Evolutionary conservation across 2,888 invertebrate genomes (phyloP).

Genomic region (Lycocerus yunnanus): DNA sequence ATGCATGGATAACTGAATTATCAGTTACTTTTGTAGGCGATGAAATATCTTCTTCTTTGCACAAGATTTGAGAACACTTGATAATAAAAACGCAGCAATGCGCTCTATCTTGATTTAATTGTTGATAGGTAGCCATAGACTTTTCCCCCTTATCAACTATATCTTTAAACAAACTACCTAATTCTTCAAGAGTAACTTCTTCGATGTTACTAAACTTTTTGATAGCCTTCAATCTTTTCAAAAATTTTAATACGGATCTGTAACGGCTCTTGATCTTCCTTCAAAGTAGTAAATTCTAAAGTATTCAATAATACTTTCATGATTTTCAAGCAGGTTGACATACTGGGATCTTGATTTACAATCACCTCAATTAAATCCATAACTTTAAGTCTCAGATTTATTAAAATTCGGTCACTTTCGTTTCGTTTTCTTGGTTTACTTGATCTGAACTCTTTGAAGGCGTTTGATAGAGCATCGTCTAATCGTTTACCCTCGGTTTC

Average conservation of each 20-base stretch:
- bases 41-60: conserved; percentile 51
- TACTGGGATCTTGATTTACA: conserved; percentile 69
- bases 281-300: conserved; percentile 71
- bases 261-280: conserved; percentile 69
- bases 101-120: conserved; percentile 68
- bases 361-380: conserved; percentile 77
- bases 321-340: conserved; percentile 71
- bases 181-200: conserved; percentile 59
- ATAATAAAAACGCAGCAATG: conserved; percentile 69
- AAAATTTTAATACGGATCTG: conserved; percentile 65
- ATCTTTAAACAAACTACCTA: conserved; percentile 62
- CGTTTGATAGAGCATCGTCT: conserved; percentile 73
- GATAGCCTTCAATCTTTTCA: conserved; percentile 64
- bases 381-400: conserved; percentile 75
- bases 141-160: conserved; percentile 67
- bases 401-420: conserved; percentile 68
- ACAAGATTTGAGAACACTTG: conserved; percentile 63
- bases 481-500: conserved; percentile 74
- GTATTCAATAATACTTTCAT: conserved; percentile 70
- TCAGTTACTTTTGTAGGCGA: conserved; percentile 49
- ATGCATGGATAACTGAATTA: conserved; percentile 57
- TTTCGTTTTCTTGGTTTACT: conserved; percentile 57
- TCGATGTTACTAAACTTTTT: conserved; percentile 65
- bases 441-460: conserved; percentile 69
- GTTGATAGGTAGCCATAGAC: conserved; percentile 67